Percentiles rank a stretch among this genome's conserved stretches.
Evolutionary conservation across 2,888 invertebrate species (phyloP).

Genomic region (Tipula vernalis): DNA sequence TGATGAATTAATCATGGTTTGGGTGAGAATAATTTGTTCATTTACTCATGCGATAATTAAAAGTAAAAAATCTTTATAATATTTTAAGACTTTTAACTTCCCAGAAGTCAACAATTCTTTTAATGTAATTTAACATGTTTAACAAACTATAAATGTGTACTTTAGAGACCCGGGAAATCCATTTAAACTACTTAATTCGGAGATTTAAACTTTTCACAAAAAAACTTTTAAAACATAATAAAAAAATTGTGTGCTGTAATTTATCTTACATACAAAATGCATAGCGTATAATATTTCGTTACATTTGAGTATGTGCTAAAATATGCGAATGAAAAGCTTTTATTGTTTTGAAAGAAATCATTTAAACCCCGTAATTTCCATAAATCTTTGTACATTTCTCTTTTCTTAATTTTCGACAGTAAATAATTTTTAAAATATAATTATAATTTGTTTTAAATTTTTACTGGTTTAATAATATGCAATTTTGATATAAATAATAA

Average conservation of each 20-base stretch:
- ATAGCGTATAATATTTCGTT: neutral
- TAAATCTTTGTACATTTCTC: neutral
- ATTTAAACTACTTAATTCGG: neutral
- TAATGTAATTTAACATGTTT: neutral
- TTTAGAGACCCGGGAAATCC: neutral
- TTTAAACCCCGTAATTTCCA: neutral
- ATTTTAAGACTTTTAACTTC: neutral
- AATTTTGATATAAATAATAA: neutral
- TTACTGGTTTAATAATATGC: neutral
- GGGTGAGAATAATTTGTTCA: neutral
- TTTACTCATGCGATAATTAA: neutral
- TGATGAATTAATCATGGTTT: neutral
- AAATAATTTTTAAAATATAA: neutral
- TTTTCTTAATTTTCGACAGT: neutral
- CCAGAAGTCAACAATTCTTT: neutral
- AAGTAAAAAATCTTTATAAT: neutral
- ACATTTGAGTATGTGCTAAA: neutral
- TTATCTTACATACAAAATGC: neutral
- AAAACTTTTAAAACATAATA: neutral
- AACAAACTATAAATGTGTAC: neutral
- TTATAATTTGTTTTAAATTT: neutral
- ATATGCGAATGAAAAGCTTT: neutral
- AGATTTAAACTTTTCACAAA: neutral
- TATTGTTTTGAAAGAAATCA: neutral
- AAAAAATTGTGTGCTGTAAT: neutral